Percentiles rank a stretch among this genome's conserved stretches.
Evolutionary conservation across 2,113 vertebrate species (phyloP).

Genomic region (Cercocebus atys): DNA sequence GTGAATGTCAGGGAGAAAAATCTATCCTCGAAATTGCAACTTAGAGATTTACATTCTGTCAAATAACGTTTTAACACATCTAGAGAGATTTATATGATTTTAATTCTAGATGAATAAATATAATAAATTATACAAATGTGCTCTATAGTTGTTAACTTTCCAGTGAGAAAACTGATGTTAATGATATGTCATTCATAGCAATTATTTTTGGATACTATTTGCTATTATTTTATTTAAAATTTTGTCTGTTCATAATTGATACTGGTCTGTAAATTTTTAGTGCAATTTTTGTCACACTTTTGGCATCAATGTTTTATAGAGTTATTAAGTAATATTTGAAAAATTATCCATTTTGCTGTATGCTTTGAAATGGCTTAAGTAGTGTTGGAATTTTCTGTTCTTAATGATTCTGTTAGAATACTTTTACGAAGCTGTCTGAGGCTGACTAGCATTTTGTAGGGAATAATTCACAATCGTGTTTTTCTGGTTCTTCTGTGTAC

Average conservation of each 20-base stretch:
- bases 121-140: neutral
- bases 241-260: neutral
- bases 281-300: neutral
- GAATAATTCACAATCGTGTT: neutral
- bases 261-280: neutral
- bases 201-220: neutral
- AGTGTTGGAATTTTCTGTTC: neutral
- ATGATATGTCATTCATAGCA: neutral
- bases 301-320: neutral
- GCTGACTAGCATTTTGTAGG: neutral
- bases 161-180: neutral
- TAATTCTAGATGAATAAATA: neutral
- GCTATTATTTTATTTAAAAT: neutral
- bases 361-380: neutral
- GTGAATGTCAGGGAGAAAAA: neutral
- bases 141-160: neutral
- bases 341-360: neutral
- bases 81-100: neutral
- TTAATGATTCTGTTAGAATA: neutral
- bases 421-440: neutral
- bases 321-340: neutral
- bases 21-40: too few relatives aligned
- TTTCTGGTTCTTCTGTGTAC: neutral
- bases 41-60: neutral
- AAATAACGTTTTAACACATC: neutral